These are phyloP conservation scores for Atherinosoma microstoma DNA, from an alignment of 2,797 vertebrate species.

Conservation along the genomic window DNA sequence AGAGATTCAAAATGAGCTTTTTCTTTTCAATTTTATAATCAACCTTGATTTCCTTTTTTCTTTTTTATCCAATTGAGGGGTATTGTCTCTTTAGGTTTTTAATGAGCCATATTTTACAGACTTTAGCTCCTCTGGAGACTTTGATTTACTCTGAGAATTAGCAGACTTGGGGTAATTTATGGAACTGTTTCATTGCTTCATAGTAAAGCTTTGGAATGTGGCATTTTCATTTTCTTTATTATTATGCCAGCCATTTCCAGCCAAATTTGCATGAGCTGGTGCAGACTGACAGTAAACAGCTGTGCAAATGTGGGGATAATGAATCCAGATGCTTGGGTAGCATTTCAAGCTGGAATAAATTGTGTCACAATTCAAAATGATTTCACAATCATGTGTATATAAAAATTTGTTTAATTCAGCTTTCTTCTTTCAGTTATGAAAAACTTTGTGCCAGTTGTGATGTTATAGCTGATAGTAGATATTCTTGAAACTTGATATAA, in stretches of 20 bases:
- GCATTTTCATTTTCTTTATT: conserved; percentile 70
- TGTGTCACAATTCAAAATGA: conserved; percentile 55
- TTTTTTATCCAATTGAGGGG: conserved; percentile 45
- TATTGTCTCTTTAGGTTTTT: conserved; percentile 57
- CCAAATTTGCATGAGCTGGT: conserved; percentile 64
- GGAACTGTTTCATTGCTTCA: conserved; percentile 67
- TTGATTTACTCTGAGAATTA: conserved; percentile 76
- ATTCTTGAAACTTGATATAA: conserved; percentile 35
- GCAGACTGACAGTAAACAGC: conserved; percentile 73
- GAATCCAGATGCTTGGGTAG: conserved; percentile 51
- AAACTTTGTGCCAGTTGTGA: conserved; percentile 16
- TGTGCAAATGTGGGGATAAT: conserved; percentile 56
- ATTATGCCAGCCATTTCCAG: conserved; percentile 70
- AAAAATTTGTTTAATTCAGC: not conserved
- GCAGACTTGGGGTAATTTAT: conserved; percentile 76
- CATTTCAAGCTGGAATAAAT: conserved; percentile 55
- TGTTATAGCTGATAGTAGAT: conserved; percentile 37
- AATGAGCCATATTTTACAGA: conserved; percentile 66
- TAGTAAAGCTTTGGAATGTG: conserved; percentile 50
- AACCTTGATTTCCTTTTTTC: conserved; percentile 47
- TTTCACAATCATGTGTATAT: conserved; percentile 58
- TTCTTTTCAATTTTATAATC: conserved; percentile 59
- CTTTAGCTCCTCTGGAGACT: conserved; percentile 60
- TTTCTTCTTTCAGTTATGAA: conserved; percentile 46
- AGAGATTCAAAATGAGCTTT: conserved; percentile 56